Evolutionary conservation across 2,888 invertebrate genomes (phyloP), one percentile per base, ranked within the genome.

Genomic region (Drosophila putrida): DNA sequence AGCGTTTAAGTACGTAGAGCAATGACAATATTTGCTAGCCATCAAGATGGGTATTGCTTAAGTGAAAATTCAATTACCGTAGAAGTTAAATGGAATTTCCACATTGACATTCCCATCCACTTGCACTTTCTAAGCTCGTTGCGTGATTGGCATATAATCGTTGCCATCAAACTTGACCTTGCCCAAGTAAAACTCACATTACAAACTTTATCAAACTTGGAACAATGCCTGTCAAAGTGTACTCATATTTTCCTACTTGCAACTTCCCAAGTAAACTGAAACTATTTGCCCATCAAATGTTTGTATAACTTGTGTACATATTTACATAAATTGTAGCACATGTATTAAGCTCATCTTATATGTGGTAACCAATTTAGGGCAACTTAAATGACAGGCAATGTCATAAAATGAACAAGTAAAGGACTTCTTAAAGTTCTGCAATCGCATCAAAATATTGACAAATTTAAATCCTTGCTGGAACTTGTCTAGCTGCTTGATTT

Each of bases 11-110:
- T 75, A 83, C 63, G 65, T 39, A 38, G 47, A 47, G 51, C 53
- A 66, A 69, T 74, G 49, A 71, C 65, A 84, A 82, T 72, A 76
- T 80, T 85, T 82, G 67, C 53, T 36, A 43, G 31, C 53, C 39
- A 43, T 15, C 20, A n/a, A 31, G 43, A 8, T 15, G 27, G 58
- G 53, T 11, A 47, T 13, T 68, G 61, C 75, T 75, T 72, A 75
- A 83, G 71, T 69, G 78, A 71, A 81, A 83, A 83, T 75, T 86
- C 75, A 88, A 83, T 83, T 86, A 88, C 60, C 44, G 49, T 39
- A 39, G 33, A 69, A 75, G 55, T 65, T 64, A 69, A 72, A 68
- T 77, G 47, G 53, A 70, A 69, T 71, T 73, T 53, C 39, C 39
- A 11, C 31, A 31, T 31, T 31, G 6, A 8, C 31, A 20, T 20